A percentile compares a stretch with the other conserved stretches of the same genome.
Evolutionary conservation across 2,113 vertebrate species (phyloP).

Genomic region (Microcebus griseorufus): DNA sequence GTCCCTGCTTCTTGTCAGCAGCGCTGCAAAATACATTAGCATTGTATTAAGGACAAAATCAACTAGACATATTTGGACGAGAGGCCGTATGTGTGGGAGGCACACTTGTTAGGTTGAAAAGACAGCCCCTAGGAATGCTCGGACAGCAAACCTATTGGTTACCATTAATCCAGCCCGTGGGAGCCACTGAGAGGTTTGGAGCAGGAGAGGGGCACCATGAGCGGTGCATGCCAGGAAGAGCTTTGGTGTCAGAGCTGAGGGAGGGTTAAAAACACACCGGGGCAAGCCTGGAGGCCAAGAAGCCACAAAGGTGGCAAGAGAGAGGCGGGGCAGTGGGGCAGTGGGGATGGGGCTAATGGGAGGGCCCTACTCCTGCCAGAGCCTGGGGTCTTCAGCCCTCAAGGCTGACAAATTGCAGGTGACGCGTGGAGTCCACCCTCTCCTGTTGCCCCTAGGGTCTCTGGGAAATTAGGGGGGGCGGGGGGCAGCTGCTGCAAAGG

Average conservation of each 20-base stretch:
- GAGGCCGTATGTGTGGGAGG: background rate
- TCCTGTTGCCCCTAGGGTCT: background rate
- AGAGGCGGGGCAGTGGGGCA: rapidly evolving
- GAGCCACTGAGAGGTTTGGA: background rate
- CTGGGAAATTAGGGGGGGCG: background rate
- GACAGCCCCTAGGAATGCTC: background rate
- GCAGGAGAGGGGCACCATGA: background rate
- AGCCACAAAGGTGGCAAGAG: background rate
- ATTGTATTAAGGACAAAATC: slow-evolving; percentile 13
- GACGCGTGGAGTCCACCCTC: background rate
- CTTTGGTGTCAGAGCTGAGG: background rate
- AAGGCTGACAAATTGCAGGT: background rate
- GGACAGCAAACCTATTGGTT: background rate
- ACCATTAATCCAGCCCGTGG: background rate
- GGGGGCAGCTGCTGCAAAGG: background rate
- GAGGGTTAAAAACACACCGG: background rate
- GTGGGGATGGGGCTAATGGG: background rate
- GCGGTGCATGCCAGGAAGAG: background rate
- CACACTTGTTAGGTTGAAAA: background rate
- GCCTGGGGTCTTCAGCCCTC: background rate
- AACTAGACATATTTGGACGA: background rate
- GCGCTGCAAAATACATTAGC: background rate
- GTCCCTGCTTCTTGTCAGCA: background rate
- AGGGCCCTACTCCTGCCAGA: background rate
- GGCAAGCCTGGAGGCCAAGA: background rate